A percentile compares a stretch with the other conserved stretches of the same genome.
Conservation (phyloP, 2,113 vertebrate species). For the Embiotoca jacksoni region DNA sequence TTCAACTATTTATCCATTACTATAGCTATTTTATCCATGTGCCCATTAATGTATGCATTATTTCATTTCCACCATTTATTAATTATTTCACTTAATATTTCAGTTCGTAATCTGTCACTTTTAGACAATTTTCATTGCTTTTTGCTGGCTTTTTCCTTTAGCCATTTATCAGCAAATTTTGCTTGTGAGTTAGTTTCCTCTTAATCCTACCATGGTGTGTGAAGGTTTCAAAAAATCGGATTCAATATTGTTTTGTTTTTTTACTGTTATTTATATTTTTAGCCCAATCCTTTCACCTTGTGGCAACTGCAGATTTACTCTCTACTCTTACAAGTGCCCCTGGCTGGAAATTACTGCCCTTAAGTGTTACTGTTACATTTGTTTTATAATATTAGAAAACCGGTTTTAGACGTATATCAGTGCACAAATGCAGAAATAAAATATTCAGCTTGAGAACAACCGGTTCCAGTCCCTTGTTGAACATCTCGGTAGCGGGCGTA, state of each 20-base stretch:
- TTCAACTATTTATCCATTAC: too few species aligned
- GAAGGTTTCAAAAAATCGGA: neutral
- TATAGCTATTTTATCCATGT: too few species aligned
- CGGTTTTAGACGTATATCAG: neutral
- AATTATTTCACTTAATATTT: too few species aligned
- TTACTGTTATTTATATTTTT: neutral
- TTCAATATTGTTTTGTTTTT: neutral
- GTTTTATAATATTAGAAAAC: neutral
- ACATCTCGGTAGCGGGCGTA: too few species aligned
- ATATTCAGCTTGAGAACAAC: neutral
- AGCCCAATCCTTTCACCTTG: neutral
- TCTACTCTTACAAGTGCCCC: neutral
- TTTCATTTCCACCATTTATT: too few species aligned
- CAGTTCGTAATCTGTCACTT: too few species aligned
- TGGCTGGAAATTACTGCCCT: neutral
- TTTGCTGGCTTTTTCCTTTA: too few species aligned
- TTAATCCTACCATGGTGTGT: neutral
- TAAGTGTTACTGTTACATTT: neutral
- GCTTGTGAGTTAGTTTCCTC: neutral
- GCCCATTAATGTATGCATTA: too few species aligned
- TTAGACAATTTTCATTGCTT: too few species aligned
- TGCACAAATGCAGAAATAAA: too few species aligned
- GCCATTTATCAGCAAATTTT: too few species aligned
- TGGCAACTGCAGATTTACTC: neutral
- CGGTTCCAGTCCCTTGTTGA: too few species aligned